Percentiles rank a stretch among this genome's conserved stretches.
These are phyloP conservation scores for Chromobotia macracanthus DNA, from an alignment of 2,797 vertebrate genomes.

Conservation along the genomic window DNA sequence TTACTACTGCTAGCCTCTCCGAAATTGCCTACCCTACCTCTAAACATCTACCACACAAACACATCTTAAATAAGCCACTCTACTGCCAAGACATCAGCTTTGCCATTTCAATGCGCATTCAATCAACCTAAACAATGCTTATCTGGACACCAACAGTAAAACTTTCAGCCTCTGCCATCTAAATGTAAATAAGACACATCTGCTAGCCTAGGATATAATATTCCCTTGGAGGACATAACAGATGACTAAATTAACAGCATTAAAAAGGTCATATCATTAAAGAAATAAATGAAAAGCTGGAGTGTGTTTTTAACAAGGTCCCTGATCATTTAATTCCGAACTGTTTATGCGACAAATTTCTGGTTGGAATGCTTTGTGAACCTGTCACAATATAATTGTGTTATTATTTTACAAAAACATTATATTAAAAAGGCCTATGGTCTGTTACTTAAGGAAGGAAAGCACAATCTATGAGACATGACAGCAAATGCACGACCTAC, in stretches of 20 bases:
- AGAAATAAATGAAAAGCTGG: background rate
- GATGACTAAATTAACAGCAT: background rate
- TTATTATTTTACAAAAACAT: too few relatives aligned
- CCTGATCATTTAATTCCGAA: too few relatives aligned
- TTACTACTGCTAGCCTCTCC: too few relatives aligned
- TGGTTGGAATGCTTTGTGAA: too few relatives aligned
- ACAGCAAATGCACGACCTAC: background rate
- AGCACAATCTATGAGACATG: background rate
- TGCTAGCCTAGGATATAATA: background rate
- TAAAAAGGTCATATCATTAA: background rate
- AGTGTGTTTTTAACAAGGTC: too few relatives aligned
- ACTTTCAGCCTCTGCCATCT: constrained; percentile 35
- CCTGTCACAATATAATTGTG: too few relatives aligned
- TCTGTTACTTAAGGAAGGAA: too few relatives aligned
- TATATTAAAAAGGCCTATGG: too few relatives aligned
- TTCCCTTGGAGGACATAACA: background rate
- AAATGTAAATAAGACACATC: constrained; percentile 46
- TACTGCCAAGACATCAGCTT: background rate
- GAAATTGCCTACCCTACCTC: too few relatives aligned
- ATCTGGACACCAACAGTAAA: constrained; percentile 1
- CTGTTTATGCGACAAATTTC: too few relatives aligned
- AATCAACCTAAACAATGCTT: constrained; percentile 1
- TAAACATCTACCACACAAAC: background rate
- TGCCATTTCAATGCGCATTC: background rate
- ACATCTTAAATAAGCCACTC: constrained; percentile 13